A percentile compares a stretch with the other conserved stretches of the same genome.
Conservation (phyloP, 2,797 vertebrate genomes). For the Microctenopoma steveboyesi region DNA sequence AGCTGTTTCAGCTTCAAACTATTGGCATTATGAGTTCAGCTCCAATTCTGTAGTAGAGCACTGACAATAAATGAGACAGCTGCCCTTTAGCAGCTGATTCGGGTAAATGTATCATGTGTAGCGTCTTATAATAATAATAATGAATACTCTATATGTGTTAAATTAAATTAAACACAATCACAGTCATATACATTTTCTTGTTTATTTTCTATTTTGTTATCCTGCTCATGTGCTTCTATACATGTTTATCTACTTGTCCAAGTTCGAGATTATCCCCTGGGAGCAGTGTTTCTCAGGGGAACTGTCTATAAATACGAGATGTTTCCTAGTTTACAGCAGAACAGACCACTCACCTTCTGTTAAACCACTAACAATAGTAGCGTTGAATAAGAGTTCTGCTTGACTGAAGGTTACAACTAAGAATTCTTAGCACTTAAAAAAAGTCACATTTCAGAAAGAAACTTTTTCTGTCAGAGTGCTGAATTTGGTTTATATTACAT, state of each 20-base stretch:
- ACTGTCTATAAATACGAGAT: background rate
- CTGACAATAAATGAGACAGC: background rate
- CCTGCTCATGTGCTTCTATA: too few relatives aligned
- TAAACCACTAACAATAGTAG: background rate
- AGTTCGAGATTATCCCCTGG: background rate
- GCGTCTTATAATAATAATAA: too few relatives aligned
- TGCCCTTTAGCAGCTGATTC: background rate
- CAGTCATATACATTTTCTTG: background rate
- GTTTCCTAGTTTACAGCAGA: slow-evolving; percentile 6
- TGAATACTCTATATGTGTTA: background rate
- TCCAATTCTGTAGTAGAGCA: background rate
- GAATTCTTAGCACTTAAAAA: background rate
- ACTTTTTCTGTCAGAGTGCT: slow-evolving; percentile 2
- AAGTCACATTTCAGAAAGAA: background rate
- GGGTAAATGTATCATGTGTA: background rate
- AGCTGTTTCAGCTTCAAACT: background rate
- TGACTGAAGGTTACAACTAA: background rate
- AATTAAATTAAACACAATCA: background rate
- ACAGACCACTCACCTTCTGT: slow-evolving; percentile 5
- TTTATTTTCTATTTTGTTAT: background rate
- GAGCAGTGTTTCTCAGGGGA: slow-evolving; percentile 1
- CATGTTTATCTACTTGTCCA: slow-evolving; percentile 4
- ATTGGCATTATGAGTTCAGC: background rate
- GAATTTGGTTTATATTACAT: background rate
- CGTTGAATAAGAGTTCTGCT: background rate